Evolutionary conservation across 2,888 invertebrate species (phyloP), one percentile per base, ranked within the genome.

Genomic region (Scaptomyza parva): DNA sequence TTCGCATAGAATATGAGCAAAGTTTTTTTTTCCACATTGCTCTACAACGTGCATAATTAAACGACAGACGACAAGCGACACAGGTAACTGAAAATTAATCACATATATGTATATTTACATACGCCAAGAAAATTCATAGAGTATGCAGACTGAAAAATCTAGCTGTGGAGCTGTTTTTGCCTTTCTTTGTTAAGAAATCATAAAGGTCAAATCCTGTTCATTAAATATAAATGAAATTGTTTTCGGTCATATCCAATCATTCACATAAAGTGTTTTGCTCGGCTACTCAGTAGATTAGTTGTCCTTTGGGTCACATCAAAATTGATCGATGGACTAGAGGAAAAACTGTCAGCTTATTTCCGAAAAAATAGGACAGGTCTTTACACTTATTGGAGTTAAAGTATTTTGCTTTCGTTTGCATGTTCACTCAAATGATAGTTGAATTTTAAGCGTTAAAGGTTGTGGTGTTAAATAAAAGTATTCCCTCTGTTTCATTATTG

Each of bases 1-100:
- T 59, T 39, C 37, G 58, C 76, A 61, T 76, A 58, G 51, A 39
- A 76, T 68, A 76, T 75, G 61, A 62, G 37, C 47, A 77, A 83
- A 76, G 77, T 71, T 75, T 53, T 17, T 75, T 53, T 17, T 30
- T 54, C 35, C 51, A 40, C 55, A 43, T 37, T 18, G 11, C 44
- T 20, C 30, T 52, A 66, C 48, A 47, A 66, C 43, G 69, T 84
- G 81, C 78, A 86, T 83, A 85, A 84, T 84, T 83, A 83, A 83
- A 69, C 59, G 86, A 69, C 59, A 52, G 57, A 48, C 60, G 58
- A 54, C 72, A 70, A 57, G 63, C 44, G 45, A 35, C 52, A 47
- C 64, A 70, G 76, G 67, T 71, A 75, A 17, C 35, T 53, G 47
- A 78, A 48, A 45, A 30, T 40, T 45, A 58, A 52, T 43, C n/a